Conservation (phyloP, 1,140 invertebrate genomes). For the Leptinotarsa undecemlineata region DNA sequence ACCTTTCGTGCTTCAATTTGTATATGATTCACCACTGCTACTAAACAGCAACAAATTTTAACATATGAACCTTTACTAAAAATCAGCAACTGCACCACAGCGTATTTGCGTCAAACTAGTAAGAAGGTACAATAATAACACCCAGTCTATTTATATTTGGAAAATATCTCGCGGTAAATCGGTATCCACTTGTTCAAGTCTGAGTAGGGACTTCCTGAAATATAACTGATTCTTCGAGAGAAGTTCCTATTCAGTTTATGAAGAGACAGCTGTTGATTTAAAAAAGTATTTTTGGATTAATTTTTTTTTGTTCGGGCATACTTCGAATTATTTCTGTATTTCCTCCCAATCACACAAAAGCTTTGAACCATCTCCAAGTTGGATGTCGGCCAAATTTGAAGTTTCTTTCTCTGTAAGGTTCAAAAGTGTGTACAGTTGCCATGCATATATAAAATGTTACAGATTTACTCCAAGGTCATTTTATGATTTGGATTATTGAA, state of each 20-base stretch:
- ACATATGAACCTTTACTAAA: background rate
- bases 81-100: background rate
- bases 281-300: background rate
- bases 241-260: background rate
- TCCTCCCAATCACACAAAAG: background rate
- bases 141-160: slow-evolving; percentile 3
- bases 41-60: background rate
- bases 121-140: slow-evolving; percentile 2
- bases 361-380: background rate
- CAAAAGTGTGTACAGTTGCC: background rate
- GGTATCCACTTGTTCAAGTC: background rate
- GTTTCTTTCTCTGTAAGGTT: slow-evolving; percentile 5
- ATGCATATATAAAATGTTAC: background rate
- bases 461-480: background rate
- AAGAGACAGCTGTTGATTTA: background rate
- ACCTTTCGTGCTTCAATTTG: no score
- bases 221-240: background rate
- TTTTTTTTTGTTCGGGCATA: background rate
- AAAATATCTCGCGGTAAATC: background rate
- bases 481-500: background rate
- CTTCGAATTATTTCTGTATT: background rate
- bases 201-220: background rate
- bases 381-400: background rate
- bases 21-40: no score
- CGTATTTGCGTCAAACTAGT: slow-evolving; percentile 7